Evolutionary conservation across 2,797 vertebrate species (phyloP).

Genomic region (Eospalax fontanierii): DNA sequence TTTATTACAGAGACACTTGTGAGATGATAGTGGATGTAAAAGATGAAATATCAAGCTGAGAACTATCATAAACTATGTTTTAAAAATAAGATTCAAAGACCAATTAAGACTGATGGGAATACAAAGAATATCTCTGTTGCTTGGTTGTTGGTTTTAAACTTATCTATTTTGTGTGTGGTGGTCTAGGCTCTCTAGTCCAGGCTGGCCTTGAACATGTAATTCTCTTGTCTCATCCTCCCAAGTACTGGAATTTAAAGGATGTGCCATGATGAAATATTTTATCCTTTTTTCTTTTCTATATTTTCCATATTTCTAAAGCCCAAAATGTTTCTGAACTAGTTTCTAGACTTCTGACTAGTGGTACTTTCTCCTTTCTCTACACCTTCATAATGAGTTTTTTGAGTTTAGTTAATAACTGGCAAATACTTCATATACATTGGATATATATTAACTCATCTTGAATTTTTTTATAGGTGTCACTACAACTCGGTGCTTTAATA

Average conservation of each 20-base stretch:
- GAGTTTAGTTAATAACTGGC: conserved; percentile 39
- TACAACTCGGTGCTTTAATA: conserved; percentile 17
- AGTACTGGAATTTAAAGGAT: not conserved
- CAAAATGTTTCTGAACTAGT: conserved; percentile 43
- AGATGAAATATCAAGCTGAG: conserved; percentile 52
- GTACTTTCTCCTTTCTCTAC: conserved; percentile 35
- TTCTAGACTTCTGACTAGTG: conserved; percentile 50
- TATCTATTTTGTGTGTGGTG: not conserved
- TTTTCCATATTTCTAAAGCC: not conserved
- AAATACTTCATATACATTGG: not conserved
- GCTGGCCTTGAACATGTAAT: not conserved
- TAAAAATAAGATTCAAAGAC: conserved; percentile 42
- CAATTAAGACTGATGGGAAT: conserved; percentile 7
- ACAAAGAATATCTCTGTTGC: not conserved
- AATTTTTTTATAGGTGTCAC: not conserved
- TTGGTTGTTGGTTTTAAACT: not conserved
- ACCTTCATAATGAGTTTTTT: conserved; percentile 19
- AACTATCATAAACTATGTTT: conserved; percentile 29
- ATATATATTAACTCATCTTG: conserved; percentile 26
- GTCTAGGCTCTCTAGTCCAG: not conserved
- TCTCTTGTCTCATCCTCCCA: not conserved
- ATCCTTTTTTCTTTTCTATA: conserved; percentile 28
- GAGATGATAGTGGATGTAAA: conserved; percentile 56
- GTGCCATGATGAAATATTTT: not conserved
- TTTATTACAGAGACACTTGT: conserved; percentile 62